Evolutionary conservation across 2,888 invertebrate species (phyloP).

Genomic region (Meiosimyza platycephala): DNA sequence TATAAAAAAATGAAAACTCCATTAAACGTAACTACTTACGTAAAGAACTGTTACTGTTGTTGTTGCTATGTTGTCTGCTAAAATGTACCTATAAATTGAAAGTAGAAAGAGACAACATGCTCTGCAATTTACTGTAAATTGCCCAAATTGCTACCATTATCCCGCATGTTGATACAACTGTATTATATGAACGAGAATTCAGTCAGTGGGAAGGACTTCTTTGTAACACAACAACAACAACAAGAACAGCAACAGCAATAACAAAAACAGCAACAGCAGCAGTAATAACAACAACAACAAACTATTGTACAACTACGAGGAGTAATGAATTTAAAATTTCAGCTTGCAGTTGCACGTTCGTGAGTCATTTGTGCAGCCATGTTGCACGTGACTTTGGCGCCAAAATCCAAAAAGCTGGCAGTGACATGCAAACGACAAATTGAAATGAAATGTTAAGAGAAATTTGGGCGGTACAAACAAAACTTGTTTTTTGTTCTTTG

Average conservation of each 20-base stretch:
- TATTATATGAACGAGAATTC: constrained; percentile 1
- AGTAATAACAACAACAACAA: background rate
- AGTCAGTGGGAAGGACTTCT: constrained; percentile 27
- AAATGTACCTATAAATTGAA: background rate
- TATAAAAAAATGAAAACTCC: constrained; percentile 1
- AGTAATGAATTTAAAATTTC: too few species aligned
- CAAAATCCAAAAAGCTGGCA: too few species aligned
- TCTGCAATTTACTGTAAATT: constrained; percentile 27
- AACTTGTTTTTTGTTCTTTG: too few species aligned
- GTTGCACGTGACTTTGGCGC: too few species aligned
- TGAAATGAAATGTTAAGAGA: too few species aligned
- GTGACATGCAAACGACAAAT: too few species aligned
- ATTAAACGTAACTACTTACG: constrained; percentile 4
- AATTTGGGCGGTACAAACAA: too few species aligned
- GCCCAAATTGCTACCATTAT: constrained; percentile 37
- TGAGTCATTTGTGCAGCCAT: too few species aligned
- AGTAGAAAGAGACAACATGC: constrained; percentile 31
- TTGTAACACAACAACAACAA: background rate
- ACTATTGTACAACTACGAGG: constrained; percentile 2
- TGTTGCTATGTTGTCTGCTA: background rate
- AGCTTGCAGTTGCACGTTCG: too few species aligned
- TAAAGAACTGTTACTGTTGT: constrained; percentile 11
- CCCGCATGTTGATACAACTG: constrained; percentile 31
- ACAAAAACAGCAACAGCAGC: constrained; percentile 21
- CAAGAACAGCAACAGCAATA: constrained; percentile 12